A percentile compares a stretch with the other conserved stretches of the same genome.
phyloP scores from a whole-genome alignment of 2,113 vertebrate species.

The Agapornis roseicollis region DNA sequence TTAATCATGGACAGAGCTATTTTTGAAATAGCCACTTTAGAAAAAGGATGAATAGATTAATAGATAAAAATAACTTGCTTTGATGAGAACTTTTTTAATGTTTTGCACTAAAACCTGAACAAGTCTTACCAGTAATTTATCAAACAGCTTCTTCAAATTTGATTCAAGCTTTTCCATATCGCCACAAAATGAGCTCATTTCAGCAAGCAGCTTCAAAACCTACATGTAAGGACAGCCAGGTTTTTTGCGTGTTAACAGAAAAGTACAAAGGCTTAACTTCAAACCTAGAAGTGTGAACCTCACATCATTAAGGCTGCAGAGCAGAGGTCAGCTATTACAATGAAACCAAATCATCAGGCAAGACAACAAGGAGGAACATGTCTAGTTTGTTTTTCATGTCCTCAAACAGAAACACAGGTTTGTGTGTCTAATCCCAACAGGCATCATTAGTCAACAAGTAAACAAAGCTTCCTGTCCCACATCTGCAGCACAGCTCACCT shows the following conservation, averaged over 20 bases:
- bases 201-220: slow-evolving; percentile 96
- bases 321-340: not conserved
- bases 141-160: slow-evolving; percentile 94
- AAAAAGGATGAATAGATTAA: not conserved
- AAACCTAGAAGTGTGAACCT: not conserved
- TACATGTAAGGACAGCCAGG: slow-evolving; percentile 18
- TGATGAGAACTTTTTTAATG: not conserved
- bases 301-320: not conserved
- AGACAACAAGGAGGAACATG: not conserved
- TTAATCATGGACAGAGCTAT: not conserved
- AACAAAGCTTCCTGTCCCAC: not conserved
- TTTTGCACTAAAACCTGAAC: not conserved
- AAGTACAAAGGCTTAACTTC: not conserved
- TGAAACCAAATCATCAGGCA: not conserved
- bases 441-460: not conserved
- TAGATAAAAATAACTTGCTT: not conserved
- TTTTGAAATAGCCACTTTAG: not conserved
- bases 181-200: slow-evolving; percentile 98
- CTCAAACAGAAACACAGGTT: not conserved
- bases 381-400: not conserved
- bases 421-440: not conserved
- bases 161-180: slow-evolving; percentile 98
- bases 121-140: slow-evolving; percentile 91
- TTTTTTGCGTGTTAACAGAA: not conserved
- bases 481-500: not conserved